Conservation (phyloP, 2,113 vertebrate species). For the Pimephales promelas region DNA sequence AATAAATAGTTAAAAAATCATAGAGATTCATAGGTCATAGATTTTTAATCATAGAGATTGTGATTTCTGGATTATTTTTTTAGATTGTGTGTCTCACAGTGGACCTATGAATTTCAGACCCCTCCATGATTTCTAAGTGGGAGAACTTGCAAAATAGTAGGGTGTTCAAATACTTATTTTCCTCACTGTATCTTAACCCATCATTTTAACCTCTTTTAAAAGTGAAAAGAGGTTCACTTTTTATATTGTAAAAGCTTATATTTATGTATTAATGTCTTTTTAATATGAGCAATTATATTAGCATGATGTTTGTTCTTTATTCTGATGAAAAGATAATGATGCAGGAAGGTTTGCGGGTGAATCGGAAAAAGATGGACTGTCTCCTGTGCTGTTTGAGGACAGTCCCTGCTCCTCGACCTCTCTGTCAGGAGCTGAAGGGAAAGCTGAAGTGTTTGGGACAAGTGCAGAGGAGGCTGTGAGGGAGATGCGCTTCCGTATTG, state of each 20-base stretch:
- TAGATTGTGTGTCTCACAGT: too few relatives aligned
- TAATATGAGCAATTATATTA: background rate
- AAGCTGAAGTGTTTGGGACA: conserved; percentile 82
- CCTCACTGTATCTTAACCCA: too few relatives aligned
- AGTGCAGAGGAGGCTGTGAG: conserved; percentile 90
- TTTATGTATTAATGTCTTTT: background rate
- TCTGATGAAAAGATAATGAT: conserved; percentile 50
- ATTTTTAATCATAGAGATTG: too few relatives aligned
- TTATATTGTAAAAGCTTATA: background rate
- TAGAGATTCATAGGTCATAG: too few relatives aligned
- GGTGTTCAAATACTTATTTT: too few relatives aligned
- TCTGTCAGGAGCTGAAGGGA: conserved; percentile 58
- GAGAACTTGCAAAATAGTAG: too few relatives aligned
- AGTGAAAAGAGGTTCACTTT: background rate
- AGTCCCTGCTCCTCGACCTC: conserved; percentile 65
- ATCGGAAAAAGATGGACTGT: conserved; percentile 65
- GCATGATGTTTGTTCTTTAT: background rate
- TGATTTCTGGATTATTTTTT: too few relatives aligned
- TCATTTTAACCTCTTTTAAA: too few relatives aligned
- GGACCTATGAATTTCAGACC: too few relatives aligned
- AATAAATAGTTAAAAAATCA: too few relatives aligned
- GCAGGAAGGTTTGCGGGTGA: background rate
- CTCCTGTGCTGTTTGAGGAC: conserved; percentile 90
- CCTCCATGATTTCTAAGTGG: too few relatives aligned
- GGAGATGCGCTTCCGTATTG: conserved; percentile 95